Conservation (phyloP, 2,113 vertebrate species). For the Apeltes quadracus region DNA sequence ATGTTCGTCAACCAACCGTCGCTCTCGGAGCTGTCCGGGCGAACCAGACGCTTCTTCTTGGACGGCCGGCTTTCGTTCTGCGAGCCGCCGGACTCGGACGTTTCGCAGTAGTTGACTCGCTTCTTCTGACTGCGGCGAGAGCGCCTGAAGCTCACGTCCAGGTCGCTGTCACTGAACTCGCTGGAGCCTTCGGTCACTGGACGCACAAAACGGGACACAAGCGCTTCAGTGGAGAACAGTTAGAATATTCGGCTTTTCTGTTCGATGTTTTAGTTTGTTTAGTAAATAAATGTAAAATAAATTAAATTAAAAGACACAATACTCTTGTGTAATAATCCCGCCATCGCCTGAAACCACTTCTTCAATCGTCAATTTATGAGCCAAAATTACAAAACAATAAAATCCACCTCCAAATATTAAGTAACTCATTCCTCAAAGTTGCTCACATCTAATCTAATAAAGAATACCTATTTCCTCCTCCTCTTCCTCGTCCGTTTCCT, state of each 20-base stretch:
- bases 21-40: slow-evolving; percentile 89
- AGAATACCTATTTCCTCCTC: slow-evolving; percentile 77
- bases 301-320: too few species aligned
- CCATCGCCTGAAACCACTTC: too few species aligned
- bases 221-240: too few species aligned
- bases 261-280: too few species aligned
- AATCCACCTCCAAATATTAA: neutral
- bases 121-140: slow-evolving; percentile 92
- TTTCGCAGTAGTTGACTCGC: slow-evolving; percentile 95
- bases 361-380: too few species aligned
- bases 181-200: slow-evolving; percentile 90
- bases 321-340: too few species aligned
- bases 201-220: slow-evolving; percentile 1
- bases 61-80: slow-evolving; percentile 82
- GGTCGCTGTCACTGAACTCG: slow-evolving; percentile 90
- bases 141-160: slow-evolving; percentile 91
- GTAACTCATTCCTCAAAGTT: neutral
- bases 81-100: slow-evolving; percentile 92
- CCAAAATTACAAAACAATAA: too few species aligned
- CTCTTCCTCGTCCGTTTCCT: slow-evolving; percentile 80
- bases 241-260: neutral
- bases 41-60: slow-evolving; percentile 82
- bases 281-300: too few species aligned
- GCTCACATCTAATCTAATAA: too few species aligned
- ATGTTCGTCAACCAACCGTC: slow-evolving; percentile 82